Evolutionary conservation across 2,113 vertebrate species (phyloP).

Genomic region (Phylloscopus trochilus): DNA sequence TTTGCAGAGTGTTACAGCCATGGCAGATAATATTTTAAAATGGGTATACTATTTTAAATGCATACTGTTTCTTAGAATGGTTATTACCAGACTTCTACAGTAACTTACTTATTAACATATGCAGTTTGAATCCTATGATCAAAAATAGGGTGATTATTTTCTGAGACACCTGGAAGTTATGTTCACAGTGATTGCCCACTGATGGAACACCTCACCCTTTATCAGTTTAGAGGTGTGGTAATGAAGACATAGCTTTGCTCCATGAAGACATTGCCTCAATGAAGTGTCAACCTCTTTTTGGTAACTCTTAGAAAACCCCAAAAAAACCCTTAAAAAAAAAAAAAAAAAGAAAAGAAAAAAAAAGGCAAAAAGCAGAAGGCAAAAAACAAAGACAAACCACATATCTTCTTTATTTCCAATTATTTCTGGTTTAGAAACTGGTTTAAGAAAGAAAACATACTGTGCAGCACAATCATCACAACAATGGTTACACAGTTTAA

Average conservation of each 20-base stretch:
- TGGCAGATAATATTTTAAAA: not conserved
- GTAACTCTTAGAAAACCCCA: not conserved
- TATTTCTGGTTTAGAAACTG: not conserved
- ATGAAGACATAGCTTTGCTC: not conserved
- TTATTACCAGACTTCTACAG: not conserved
- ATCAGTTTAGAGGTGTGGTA: not conserved
- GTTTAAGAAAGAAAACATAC: not conserved
- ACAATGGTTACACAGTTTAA: not conserved
- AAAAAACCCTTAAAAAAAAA: accelerated
- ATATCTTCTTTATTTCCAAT: not conserved
- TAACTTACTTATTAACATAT: not conserved
- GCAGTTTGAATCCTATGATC: not conserved
- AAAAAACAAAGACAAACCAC: not conserved
- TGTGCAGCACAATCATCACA: not conserved
- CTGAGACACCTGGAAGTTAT: not conserved
- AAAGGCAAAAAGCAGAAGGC: not conserved
- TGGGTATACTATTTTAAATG: not conserved
- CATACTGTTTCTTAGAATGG: not conserved
- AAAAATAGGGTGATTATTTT: not conserved
- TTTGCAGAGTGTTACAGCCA: not conserved
- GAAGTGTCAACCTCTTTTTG: not conserved
- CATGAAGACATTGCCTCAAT: not conserved
- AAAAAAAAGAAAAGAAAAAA: not conserved
- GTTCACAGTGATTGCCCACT: not conserved
- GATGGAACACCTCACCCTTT: not conserved